A percentile compares a stretch with the other conserved stretches of the same genome.
Evolutionary conservation across 2,888 invertebrate species (phyloP).

Genomic region (Endotricha flammealis): DNA sequence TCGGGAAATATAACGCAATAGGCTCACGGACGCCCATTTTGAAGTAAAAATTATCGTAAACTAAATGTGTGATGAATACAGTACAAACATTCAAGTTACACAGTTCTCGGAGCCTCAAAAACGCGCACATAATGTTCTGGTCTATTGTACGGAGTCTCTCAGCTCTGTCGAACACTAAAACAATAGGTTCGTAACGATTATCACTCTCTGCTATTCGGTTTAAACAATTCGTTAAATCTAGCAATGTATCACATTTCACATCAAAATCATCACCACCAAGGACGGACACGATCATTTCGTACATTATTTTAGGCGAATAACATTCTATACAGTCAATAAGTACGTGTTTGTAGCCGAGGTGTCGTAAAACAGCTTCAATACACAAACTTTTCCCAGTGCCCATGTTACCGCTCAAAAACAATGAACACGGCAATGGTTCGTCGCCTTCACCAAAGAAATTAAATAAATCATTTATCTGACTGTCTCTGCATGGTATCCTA

Average conservation of each 20-base stretch:
- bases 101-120: constrained; percentile 86
- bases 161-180: constrained; percentile 88
- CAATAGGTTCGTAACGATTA: constrained; percentile 60
- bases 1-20: constrained; percentile 85
- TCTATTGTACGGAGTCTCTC: constrained; percentile 88
- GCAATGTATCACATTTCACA: constrained; percentile 81
- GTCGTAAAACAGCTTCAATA: constrained; percentile 77
- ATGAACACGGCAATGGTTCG: constrained; percentile 81
- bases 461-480: constrained; percentile 64
- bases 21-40: constrained; percentile 85
- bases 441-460: constrained; percentile 73
- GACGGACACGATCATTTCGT: constrained; percentile 84
- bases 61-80: constrained; percentile 86
- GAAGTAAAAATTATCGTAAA: constrained; percentile 87
- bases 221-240: constrained; percentile 80
- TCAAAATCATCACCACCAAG: constrained; percentile 62
- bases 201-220: constrained; percentile 40
- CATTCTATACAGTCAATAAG: constrained; percentile 90
- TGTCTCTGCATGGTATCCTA: constrained; percentile 70
- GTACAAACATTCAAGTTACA: constrained; percentile 84
- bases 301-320: constrained; percentile 85
- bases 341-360: constrained; percentile 78
- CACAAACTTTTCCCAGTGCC: constrained; percentile 91
- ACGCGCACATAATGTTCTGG: constrained; percentile 83
- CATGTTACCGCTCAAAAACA: constrained; percentile 90